These are phyloP conservation scores for Drosophila monieri DNA, from an alignment of 2,888 invertebrate species.

Conservation along the genomic window DNA sequence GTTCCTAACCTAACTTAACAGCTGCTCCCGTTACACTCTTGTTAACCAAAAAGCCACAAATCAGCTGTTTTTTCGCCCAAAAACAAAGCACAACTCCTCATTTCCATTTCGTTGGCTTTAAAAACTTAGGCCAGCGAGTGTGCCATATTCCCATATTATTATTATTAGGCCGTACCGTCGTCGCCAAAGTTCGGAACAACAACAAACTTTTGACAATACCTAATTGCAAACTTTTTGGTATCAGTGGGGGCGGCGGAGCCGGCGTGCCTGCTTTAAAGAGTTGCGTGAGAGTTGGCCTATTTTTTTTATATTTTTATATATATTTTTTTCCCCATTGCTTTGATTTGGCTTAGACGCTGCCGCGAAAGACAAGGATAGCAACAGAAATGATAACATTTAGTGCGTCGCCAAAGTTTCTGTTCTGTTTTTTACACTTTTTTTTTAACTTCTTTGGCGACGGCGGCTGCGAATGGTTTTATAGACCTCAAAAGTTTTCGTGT, in stretches of 20 bases:
- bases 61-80: conserved; percentile 25
- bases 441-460: conserved; percentile 45
- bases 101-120: conserved; percentile 34
- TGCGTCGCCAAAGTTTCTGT: conserved; percentile 71
- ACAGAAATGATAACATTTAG: conserved; percentile 70
- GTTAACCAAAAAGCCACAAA: conserved; percentile 23
- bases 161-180: conserved; percentile 73
- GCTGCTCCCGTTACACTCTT: conserved; percentile 37
- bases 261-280: conserved; percentile 49
- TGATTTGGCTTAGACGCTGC: conserved; percentile 55
- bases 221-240: conserved; percentile 76
- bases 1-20: conserved; percentile 35
- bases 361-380: conserved; percentile 47
- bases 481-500: conserved; percentile 70
- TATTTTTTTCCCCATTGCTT: conserved; percentile 3
- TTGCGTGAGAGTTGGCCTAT: conserved; percentile 58
- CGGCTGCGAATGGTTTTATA: conserved; percentile 51
- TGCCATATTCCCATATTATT: conserved; percentile 47
- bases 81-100: conserved; percentile 2
- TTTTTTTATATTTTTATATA: conserved; percentile 32
- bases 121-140: conserved; percentile 47
- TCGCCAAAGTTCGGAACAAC: conserved; percentile 68
- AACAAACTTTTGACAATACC: conserved; percentile 75
- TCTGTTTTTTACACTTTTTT: conserved; percentile 30
- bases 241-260: conserved; percentile 26